Evolutionary conservation across 2,113 vertebrate genomes (phyloP).

Genomic region (Strix uralensis): DNA sequence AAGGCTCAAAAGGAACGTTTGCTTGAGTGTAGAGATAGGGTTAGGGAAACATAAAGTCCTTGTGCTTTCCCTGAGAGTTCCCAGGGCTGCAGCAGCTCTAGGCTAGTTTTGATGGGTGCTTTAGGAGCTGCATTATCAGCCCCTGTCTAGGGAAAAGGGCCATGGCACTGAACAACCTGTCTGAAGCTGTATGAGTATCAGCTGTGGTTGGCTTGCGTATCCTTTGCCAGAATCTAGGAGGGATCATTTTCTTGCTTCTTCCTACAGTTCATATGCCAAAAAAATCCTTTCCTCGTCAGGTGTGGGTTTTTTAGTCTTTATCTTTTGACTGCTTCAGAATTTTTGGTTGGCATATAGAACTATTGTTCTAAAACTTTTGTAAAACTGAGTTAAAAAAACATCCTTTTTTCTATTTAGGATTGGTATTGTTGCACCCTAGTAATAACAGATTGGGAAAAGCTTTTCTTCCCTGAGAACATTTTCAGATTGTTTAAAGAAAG

Average conservation of each 20-base stretch:
- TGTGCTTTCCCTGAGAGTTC: background rate
- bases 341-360: background rate
- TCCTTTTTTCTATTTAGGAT: background rate
- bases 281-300: background rate
- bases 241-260: background rate
- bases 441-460: background rate
- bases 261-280: background rate
- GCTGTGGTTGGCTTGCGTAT: background rate
- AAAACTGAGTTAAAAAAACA: background rate
- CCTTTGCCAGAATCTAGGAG: background rate
- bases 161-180: background rate
- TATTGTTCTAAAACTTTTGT: background rate
- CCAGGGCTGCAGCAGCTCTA: background rate
- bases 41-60: background rate
- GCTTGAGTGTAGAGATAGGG: background rate
- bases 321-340: background rate
- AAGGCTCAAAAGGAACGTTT: background rate
- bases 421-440: background rate
- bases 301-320: background rate
- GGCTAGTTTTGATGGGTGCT: background rate
- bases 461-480: background rate
- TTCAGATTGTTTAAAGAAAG: background rate
- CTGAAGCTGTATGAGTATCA: background rate
- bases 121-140: background rate
- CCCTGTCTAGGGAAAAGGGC: background rate